Percentiles rank a stretch among this genome's conserved stretches.
phyloP scores from a whole-genome alignment of 2,888 invertebrate genomes.

The Drosophila merina region DNA sequence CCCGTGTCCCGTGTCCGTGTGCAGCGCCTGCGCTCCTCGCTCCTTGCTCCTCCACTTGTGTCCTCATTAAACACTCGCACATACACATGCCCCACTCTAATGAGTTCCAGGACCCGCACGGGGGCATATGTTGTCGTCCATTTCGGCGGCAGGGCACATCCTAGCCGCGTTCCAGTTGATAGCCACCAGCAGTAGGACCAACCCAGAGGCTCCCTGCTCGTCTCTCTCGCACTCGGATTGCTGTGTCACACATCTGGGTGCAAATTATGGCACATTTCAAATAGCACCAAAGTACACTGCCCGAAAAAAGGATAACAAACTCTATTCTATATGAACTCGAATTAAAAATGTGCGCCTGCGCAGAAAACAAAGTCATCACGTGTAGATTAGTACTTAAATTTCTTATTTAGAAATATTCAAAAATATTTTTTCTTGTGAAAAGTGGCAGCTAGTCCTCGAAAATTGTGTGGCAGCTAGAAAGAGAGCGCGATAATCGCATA shows the following conservation, averaged over 20 bases:
- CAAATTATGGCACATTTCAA: slow-evolving; percentile 79
- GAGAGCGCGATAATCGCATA: slow-evolving; percentile 74
- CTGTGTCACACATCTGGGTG: slow-evolving; percentile 78
- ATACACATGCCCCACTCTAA: slow-evolving; percentile 66
- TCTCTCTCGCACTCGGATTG: slow-evolving; percentile 27
- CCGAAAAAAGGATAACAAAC: not conserved
- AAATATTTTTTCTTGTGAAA: not conserved
- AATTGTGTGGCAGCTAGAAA: slow-evolving; percentile 45
- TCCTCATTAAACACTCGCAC: slow-evolving; percentile 62
- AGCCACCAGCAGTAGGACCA: slow-evolving; percentile 49
- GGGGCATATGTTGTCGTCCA: slow-evolving; percentile 65
- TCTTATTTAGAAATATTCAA: not conserved
- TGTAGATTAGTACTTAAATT: not conserved
- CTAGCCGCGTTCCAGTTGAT: slow-evolving; percentile 66
- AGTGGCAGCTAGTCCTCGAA: not conserved
- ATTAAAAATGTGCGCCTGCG: not conserved
- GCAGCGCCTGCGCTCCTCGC: slow-evolving; percentile 54
- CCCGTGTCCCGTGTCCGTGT: slow-evolving; percentile 24
- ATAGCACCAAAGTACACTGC: slow-evolving; percentile 58
- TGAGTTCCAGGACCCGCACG: slow-evolving; percentile 74
- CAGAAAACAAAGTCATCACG: not conserved
- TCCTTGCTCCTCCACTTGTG: slow-evolving; percentile 25
- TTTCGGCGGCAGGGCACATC: slow-evolving; percentile 43
- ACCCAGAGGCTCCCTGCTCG: slow-evolving; percentile 17
- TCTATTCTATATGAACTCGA: not conserved